phyloP scores from a whole-genome alignment of 2,888 invertebrate genomes.

The Brachyopa scutellaris region DNA sequence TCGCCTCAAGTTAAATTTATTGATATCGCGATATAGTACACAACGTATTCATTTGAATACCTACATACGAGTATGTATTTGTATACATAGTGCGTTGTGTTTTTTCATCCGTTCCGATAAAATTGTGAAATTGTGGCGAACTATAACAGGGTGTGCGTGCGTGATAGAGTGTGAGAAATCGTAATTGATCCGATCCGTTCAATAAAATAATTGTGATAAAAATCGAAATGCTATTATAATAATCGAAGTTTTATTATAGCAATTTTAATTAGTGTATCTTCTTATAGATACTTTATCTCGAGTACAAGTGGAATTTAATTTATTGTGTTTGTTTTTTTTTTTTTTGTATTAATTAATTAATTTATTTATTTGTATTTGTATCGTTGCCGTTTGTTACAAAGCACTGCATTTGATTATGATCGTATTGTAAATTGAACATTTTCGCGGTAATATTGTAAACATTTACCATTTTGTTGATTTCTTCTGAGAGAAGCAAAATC shows the following conservation, averaged over 20 bases:
- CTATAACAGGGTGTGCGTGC: not conserved
- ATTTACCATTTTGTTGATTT: no score
- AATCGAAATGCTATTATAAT: conserved; percentile 30
- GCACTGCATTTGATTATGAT: conserved; percentile 8
- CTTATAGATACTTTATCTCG: conserved; percentile 47
- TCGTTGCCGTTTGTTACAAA: conserved; percentile 49
- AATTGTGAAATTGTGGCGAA: not conserved
- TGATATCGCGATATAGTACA: conserved; percentile 36
- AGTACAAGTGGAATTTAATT: conserved; percentile 55
- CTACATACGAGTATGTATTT: no score
- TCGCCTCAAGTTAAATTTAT: conserved; percentile 34
- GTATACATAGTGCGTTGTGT: not conserved
- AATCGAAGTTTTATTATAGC: conserved; percentile 41
- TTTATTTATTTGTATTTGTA: not conserved
- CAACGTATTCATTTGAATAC: conserved; percentile 20
- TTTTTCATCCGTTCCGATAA: not conserved
- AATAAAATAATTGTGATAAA: conserved; percentile 39
- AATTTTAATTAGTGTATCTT: conserved; percentile 48
- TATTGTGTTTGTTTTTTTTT: conserved; percentile 38
- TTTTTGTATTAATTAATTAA: no score
- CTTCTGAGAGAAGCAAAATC: not conserved
- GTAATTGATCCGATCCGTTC: conserved; percentile 20
- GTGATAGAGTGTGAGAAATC: conserved; percentile 30
- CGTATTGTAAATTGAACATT: not conserved
- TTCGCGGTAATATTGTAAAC: not conserved